phyloP scores from a whole-genome alignment of 2,888 invertebrate genomes.

The Coecobrya sp. region DNA sequence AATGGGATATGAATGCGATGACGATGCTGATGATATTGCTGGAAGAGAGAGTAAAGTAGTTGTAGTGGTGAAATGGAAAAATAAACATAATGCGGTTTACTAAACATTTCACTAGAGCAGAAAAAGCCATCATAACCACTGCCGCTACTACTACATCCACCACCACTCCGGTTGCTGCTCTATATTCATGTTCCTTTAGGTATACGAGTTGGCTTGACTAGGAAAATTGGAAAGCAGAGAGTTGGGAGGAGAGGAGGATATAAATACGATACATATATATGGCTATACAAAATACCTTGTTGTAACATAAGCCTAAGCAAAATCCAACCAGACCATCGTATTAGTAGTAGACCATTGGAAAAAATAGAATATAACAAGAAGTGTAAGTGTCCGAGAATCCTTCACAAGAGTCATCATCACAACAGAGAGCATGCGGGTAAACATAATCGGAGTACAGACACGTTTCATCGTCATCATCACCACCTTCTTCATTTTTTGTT shows the following conservation, averaged over 20 bases:
- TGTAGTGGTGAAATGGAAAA: conserved; percentile 42
- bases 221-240: conserved; percentile 22
- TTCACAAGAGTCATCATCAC: neutral
- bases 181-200: neutral
- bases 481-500: neutral
- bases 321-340: neutral
- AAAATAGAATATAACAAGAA: neutral
- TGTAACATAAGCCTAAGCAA: neutral
- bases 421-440: conserved; percentile 1
- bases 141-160: neutral
- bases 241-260: neutral
- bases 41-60: neutral
- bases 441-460: neutral
- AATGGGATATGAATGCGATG: neutral
- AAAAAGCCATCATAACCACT: conserved; percentile 27
- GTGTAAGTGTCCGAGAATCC: conserved; percentile 12
- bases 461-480: neutral
- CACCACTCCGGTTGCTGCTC: neutral
- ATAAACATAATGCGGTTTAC: conserved; percentile 63
- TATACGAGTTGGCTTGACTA: neutral
- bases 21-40: conserved; percentile 42
- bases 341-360: neutral
- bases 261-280: neutral
- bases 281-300: neutral
- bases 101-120: conserved; percentile 40